Conservation (phyloP, 2,113 vertebrate species). For the Silurus glanis region DNA sequence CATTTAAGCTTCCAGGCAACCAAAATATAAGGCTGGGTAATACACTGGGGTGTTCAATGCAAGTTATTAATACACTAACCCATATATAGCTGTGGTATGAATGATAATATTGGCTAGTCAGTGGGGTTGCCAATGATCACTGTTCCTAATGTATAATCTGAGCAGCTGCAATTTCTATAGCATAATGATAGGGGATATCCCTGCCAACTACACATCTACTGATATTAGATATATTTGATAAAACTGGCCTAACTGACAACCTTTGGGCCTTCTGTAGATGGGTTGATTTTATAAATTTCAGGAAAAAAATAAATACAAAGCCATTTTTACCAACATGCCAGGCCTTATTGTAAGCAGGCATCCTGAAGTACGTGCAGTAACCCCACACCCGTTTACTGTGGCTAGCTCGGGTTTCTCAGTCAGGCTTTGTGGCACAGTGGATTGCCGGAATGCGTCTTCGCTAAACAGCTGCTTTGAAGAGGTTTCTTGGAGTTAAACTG, state of each 20-base stretch:
- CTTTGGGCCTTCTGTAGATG: neutral
- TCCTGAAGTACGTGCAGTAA: constrained; percentile 31
- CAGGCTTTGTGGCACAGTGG: constrained; percentile 31
- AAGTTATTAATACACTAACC: neutral
- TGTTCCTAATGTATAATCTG: neutral
- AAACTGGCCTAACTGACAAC: neutral
- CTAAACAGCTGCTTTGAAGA: constrained; percentile 20
- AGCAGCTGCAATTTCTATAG: neutral
- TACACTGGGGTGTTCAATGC: neutral
- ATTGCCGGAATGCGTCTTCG: neutral
- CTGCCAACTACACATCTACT: neutral
- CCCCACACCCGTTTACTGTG: constrained; percentile 28
- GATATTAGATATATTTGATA: neutral
- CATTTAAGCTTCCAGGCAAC: neutral
- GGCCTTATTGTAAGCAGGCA: neutral
- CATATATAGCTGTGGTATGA: neutral
- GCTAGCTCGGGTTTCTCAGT: constrained; percentile 47
- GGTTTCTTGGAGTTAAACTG: neutral
- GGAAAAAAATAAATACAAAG: neutral
- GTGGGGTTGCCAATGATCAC: neutral
- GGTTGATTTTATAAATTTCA: neutral
- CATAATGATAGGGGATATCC: neutral
- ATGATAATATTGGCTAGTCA: neutral
- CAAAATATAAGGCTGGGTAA: neutral
- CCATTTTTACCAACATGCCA: neutral